These are phyloP conservation scores for Drosophila recens DNA, from an alignment of 2,888 invertebrate species.

Conservation along the genomic window DNA sequence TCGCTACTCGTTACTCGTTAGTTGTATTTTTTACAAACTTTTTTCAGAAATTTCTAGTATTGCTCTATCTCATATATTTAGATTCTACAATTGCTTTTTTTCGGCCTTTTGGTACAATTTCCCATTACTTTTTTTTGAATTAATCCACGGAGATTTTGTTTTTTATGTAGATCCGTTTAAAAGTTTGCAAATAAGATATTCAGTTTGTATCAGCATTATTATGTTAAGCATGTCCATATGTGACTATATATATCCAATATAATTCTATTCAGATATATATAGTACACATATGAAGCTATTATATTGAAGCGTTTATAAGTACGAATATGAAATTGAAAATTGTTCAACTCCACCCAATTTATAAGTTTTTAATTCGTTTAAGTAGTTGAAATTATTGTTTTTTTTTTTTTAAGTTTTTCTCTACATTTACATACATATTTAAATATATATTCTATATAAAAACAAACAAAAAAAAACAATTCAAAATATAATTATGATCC, in stretches of 20 bases:
- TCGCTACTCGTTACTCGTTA: conserved; percentile 32
- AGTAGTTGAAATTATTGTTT: conserved; percentile 58
- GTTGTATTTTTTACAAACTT: conserved; percentile 8
- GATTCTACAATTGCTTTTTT: conserved; percentile 11
- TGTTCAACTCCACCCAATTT: conserved; percentile 83
- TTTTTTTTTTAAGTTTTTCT: conserved; percentile 19
- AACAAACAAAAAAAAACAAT: conserved; percentile 12
- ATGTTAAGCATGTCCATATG: conserved; percentile 21
- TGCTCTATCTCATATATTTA: conserved; percentile 23
- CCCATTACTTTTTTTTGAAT: conserved; percentile 16
- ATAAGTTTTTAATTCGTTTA: conserved; percentile 76
- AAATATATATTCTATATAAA: conserved; percentile 14
- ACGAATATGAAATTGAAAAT: conserved; percentile 42
- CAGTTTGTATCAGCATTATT: conserved; percentile 52
- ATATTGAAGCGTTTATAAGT: conserved; percentile 32
- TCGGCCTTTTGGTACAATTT: conserved; percentile 21
- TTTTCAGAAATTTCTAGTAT: conserved; percentile 20
- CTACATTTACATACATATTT: conserved; percentile 8
- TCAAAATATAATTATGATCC: conserved; percentile 6
- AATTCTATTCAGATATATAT: conserved; percentile 19
- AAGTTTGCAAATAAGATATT: conserved; percentile 21
- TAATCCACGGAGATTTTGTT: conserved; percentile 27
- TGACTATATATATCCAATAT: conserved; percentile 21
- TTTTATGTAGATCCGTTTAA: conserved; percentile 4
- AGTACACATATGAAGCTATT: conserved; percentile 21